phyloP scores from a whole-genome alignment of 2,888 invertebrate species.

The Netelia fuscicornis region DNA sequence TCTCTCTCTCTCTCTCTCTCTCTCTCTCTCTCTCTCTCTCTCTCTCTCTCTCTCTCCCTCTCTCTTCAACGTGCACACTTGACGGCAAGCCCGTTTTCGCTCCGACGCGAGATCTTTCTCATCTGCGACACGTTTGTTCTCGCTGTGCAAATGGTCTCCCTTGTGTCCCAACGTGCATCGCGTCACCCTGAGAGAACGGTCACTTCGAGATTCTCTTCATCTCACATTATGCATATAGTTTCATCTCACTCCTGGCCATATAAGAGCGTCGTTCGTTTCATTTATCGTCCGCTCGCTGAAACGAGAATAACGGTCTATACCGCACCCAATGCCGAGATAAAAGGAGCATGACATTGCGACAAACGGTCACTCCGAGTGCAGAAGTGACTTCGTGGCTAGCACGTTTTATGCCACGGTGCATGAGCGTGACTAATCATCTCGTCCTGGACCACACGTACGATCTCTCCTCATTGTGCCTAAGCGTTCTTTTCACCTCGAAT shows the following conservation, averaged over 20 bases:
- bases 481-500: neutral
- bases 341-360: slow-evolving; percentile 63
- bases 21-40: neutral
- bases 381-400: slow-evolving; percentile 45
- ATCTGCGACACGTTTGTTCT: slow-evolving; percentile 48
- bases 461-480: slow-evolving; percentile 33
- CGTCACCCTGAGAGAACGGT: slow-evolving; percentile 19
- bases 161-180: slow-evolving; percentile 27
- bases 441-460: slow-evolving; percentile 62
- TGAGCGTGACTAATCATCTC: slow-evolving; percentile 65
- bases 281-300: slow-evolving; percentile 56
- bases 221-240: neutral
- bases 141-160: slow-evolving; percentile 41
- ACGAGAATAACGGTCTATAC: slow-evolving; percentile 38
- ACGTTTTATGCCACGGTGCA: slow-evolving; percentile 58
- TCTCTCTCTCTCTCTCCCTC: neutral
- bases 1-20: neutral
- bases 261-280: slow-evolving; percentile 1
- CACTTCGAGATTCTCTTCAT: slow-evolving; percentile 32
- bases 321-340: slow-evolving; percentile 41
- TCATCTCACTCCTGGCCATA: neutral
- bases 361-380: slow-evolving; percentile 40
- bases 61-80: neutral
- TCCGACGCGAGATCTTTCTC: slow-evolving; percentile 40
- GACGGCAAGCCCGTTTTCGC: slow-evolving; percentile 5